These are phyloP conservation scores for Sceloporus tristichus DNA, from an alignment of 2,113 vertebrate genomes.

Conservation along the genomic window DNA sequence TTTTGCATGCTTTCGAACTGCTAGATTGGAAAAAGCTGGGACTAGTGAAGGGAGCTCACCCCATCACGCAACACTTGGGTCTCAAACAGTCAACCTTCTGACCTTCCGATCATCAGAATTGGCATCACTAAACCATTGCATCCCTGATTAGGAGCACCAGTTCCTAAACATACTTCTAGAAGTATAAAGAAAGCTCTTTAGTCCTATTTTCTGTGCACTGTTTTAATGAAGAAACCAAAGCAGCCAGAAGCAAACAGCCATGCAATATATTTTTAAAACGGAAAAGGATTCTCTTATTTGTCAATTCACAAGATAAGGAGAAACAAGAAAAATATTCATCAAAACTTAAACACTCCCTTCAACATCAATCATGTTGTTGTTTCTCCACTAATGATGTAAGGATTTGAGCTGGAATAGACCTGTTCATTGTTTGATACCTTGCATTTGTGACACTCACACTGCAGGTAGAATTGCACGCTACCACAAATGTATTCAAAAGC, in stretches of 20 bases:
- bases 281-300: neutral
- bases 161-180: neutral
- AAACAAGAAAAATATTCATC: neutral
- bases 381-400: neutral
- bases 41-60: too few relatives aligned
- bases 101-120: too few relatives aligned
- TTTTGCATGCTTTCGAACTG: too few relatives aligned
- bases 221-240: neutral
- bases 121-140: too few relatives aligned
- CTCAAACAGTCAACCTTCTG: too few relatives aligned
- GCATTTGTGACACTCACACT: neutral
- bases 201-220: neutral
- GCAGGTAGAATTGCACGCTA: neutral
- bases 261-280: neutral
- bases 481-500: neutral
- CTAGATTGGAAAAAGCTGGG: too few relatives aligned
- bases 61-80: too few relatives aligned
- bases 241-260: neutral
- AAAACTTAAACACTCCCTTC: neutral
- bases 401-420: neutral
- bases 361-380: neutral
- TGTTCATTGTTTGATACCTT: neutral
- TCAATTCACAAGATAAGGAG: neutral
- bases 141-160: too few relatives aligned
- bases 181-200: neutral